A percentile compares a stretch with the other conserved stretches of the same genome.
Conservation (phyloP, 2,888 invertebrate genomes). For the Heliconius aoede region DNA sequence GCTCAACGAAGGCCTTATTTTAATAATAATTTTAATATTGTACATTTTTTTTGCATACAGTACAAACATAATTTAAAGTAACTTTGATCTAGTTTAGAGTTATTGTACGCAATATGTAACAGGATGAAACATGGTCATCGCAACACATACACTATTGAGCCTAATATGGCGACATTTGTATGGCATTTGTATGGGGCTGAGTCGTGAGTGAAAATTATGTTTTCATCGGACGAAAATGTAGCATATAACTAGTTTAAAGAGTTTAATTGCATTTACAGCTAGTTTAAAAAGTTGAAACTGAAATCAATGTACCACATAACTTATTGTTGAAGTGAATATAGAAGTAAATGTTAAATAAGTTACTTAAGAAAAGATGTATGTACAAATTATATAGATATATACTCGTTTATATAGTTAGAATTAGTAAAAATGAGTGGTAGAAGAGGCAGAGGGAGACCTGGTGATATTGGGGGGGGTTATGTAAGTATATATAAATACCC, state of each 20-base stretch:
- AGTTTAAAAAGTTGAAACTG: background rate
- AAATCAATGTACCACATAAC: background rate
- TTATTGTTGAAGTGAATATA: background rate
- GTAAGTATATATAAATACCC: no score
- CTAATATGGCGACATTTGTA: slow-evolving; percentile 29
- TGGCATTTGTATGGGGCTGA: slow-evolving; percentile 32
- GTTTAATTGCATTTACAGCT: background rate
- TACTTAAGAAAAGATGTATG: background rate
- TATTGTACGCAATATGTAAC: slow-evolving; percentile 14
- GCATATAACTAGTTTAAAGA: background rate
- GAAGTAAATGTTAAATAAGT: background rate
- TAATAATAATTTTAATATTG: no score
- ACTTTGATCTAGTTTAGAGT: slow-evolving; percentile 21
- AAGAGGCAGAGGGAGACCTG: background rate
- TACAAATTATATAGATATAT: no score
- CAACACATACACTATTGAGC: slow-evolving; percentile 17
- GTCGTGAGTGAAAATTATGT: slow-evolving; percentile 32
- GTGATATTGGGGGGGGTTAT: no score
- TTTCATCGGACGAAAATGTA: slow-evolving; percentile 1
- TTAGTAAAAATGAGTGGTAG: background rate
- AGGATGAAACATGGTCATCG: slow-evolving; percentile 27
- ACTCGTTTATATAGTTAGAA: background rate
- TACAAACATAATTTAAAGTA: slow-evolving; percentile 14
- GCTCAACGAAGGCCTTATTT: no score
- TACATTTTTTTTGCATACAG: slow-evolving; percentile 7